Conservation (phyloP, 1,140 invertebrate genomes). For the Stenopsyche tienmushanensis region DNA sequence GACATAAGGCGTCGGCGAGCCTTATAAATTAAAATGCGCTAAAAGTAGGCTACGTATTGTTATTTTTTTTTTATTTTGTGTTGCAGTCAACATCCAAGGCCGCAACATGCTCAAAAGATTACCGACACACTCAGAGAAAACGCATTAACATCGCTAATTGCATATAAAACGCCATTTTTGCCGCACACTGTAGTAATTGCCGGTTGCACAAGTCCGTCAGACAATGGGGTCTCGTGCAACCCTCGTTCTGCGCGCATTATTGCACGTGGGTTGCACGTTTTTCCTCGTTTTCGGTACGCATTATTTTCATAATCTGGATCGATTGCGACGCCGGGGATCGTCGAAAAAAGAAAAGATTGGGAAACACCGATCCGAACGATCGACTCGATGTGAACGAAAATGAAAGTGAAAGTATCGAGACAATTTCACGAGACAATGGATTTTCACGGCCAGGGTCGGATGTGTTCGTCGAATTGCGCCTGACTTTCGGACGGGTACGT, state of each 20-base stretch:
- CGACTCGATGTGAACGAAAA: too few relatives aligned
- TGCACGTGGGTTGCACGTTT: background rate
- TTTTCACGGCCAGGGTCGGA: too few relatives aligned
- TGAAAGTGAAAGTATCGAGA: too few relatives aligned
- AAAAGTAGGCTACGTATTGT: constrained; percentile 23
- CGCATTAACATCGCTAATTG: constrained; percentile 34
- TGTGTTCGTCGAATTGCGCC: too few relatives aligned
- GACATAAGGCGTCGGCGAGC: background rate
- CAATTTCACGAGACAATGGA: too few relatives aligned
- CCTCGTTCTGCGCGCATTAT: too few relatives aligned
- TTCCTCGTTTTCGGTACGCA: too few relatives aligned
- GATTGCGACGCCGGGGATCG: too few relatives aligned
- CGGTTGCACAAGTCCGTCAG: constrained; percentile 6
- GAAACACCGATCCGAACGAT: too few relatives aligned
- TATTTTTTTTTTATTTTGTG: constrained; percentile 15
- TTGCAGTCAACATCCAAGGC: constrained; percentile 21
- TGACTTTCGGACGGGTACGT: too few relatives aligned
- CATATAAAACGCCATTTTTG: constrained; percentile 18
- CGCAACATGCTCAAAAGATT: background rate
- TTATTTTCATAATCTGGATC: too few relatives aligned
- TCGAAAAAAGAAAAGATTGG: too few relatives aligned
- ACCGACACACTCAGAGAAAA: constrained; percentile 21
- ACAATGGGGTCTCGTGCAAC: constrained; percentile 18
- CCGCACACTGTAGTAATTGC: constrained; percentile 11
- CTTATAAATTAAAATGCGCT: constrained; percentile 9